Percentiles rank a stretch among this genome's conserved stretches.
Conservation (phyloP, 2,113 vertebrate species). For the Spheniscus mendiculus region DNA sequence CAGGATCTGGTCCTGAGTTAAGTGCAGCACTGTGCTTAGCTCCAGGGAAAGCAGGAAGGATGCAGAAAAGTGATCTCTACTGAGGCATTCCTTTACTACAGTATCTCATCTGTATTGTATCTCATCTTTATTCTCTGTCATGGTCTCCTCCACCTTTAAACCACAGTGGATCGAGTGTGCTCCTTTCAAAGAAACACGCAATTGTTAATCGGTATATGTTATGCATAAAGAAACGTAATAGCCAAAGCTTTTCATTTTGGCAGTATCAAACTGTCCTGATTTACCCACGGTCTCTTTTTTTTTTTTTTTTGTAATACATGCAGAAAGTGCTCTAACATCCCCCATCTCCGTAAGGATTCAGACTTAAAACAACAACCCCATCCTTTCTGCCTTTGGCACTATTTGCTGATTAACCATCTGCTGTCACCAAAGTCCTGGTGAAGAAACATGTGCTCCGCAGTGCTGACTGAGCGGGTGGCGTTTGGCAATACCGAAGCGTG, state of each 20-base stretch:
- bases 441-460: background rate
- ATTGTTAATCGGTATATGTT: background rate
- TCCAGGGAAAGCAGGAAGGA: conserved; percentile 7
- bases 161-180: background rate
- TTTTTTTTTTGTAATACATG: background rate
- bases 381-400: conserved; percentile 4
- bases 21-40: background rate
- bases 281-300: background rate
- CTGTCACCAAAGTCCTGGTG: background rate
- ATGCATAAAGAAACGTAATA: background rate
- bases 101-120: conserved; percentile 4
- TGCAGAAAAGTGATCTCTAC: background rate
- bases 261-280: background rate
- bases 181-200: conserved; percentile 8
- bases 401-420: conserved; percentile 35
- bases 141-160: background rate
- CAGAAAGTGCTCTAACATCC: background rate
- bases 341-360: background rate
- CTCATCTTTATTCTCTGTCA: conserved; percentile 25
- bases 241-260: background rate
- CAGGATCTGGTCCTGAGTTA: background rate
- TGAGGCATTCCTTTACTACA: background rate
- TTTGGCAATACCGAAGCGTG: background rate
- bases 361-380: background rate
- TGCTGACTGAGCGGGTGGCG: background rate